These are phyloP conservation scores for Pelecanus crispus DNA, from an alignment of 2,113 vertebrate species.

Conservation along the genomic window DNA sequence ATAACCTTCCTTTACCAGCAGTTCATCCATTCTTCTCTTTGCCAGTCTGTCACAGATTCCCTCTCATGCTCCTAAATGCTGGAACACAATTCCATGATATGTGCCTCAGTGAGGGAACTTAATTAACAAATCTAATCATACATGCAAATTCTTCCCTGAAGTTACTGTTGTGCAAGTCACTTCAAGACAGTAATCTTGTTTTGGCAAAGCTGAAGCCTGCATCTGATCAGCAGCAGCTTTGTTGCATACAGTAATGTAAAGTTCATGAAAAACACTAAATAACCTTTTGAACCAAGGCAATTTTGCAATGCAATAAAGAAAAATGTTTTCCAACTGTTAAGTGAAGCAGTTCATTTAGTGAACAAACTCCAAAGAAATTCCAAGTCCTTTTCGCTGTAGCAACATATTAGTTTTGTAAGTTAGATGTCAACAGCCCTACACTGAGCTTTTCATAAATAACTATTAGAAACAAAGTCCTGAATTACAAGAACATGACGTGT, in stretches of 20 bases:
- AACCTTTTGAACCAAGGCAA: neutral
- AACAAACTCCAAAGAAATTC: neutral
- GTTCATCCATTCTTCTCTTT: neutral
- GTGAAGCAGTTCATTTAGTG: neutral
- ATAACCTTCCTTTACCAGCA: neutral
- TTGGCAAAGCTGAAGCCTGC: neutral
- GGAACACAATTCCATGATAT: neutral
- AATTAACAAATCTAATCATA: neutral
- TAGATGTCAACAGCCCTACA: neutral
- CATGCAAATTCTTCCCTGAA: neutral
- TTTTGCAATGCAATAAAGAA: neutral
- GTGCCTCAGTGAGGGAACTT: neutral
- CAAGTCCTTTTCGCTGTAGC: neutral
- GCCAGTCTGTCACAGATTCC: neutral
- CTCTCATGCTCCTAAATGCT: neutral
- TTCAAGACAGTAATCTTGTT: neutral
- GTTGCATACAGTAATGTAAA: neutral
- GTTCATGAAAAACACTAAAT: neutral
- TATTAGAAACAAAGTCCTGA: neutral
- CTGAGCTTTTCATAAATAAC: neutral
- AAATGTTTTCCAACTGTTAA: neutral
- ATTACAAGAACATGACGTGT: accelerated
- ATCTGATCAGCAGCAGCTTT: neutral
- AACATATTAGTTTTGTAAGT: accelerated
- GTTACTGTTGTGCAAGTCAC: neutral